Percentiles rank a stretch among this genome's conserved stretches.
These are phyloP conservation scores for Sinocyclocheilus maitianheensis DNA, from an alignment of 2,113 vertebrate genomes.

Conservation along the genomic window DNA sequence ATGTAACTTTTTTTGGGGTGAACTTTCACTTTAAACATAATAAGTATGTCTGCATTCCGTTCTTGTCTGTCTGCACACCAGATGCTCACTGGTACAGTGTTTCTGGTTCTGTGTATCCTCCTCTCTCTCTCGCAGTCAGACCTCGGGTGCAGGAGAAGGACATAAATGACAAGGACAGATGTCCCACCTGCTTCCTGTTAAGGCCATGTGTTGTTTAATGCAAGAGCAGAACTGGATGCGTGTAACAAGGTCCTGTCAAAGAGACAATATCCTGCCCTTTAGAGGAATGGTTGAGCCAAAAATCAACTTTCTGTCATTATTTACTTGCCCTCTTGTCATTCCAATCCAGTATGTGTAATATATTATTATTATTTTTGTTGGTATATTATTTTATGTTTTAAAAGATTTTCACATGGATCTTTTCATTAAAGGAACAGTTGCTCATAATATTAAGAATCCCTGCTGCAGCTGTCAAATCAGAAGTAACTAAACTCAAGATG, in stretches of 20 bases:
- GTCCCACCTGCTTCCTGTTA: slow-evolving; percentile 74
- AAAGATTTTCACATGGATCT: neutral
- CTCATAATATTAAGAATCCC: neutral
- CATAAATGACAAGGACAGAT: slow-evolving; percentile 68
- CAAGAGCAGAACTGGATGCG: slow-evolving; percentile 65
- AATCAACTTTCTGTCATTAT: slow-evolving; percentile 14
- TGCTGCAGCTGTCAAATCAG: neutral
- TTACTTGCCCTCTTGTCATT: neutral
- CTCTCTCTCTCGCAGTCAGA: slow-evolving; percentile 15
- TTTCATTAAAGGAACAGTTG: neutral
- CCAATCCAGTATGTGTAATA: neutral
- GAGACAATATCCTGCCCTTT: slow-evolving; percentile 15
- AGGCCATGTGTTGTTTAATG: slow-evolving; percentile 62
- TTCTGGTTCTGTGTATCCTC: neutral
- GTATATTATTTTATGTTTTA: too few species aligned
- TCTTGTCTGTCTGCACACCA: slow-evolving; percentile 26
- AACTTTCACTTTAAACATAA: slow-evolving; percentile 44
- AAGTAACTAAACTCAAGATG: neutral
- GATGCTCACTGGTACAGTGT: neutral
- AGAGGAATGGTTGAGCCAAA: neutral
- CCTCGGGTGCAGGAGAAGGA: slow-evolving; percentile 52
- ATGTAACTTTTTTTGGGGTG: neutral
- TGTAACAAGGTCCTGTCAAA: slow-evolving; percentile 43
- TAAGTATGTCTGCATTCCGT: slow-evolving; percentile 58
- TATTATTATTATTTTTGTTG: too few species aligned